Evolutionary conservation across 2,888 invertebrate species (phyloP).

Genomic region (Orthosia gracilis): DNA sequence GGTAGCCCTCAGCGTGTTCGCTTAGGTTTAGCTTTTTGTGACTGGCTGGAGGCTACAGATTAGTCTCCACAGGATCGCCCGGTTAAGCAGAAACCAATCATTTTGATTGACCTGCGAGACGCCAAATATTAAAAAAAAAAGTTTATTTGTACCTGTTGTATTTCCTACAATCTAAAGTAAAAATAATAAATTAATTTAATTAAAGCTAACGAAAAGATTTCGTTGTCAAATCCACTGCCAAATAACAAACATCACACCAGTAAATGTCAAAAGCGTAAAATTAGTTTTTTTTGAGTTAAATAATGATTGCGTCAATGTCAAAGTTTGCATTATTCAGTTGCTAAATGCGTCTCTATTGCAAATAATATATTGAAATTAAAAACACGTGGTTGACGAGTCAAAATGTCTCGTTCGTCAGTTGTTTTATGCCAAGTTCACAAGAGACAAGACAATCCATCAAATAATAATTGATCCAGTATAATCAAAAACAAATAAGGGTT

Average conservation of each 20-base stretch:
- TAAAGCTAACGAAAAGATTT: conserved; percentile 8
- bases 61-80: too few relatives aligned
- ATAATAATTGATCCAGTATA: background rate
- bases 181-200: background rate
- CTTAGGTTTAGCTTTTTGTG: too few relatives aligned
- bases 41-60: too few relatives aligned
- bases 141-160: background rate
- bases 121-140: too few relatives aligned
- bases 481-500: background rate
- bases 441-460: background rate
- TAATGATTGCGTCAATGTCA: conserved; percentile 43
- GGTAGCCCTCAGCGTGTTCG: too few relatives aligned
- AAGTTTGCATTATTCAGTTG: conserved; percentile 38
- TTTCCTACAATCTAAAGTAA: background rate
- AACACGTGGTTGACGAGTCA: background rate
- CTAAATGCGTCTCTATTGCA: conserved; percentile 18
- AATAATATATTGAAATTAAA: conserved; percentile 6
- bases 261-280: conserved; percentile 54
- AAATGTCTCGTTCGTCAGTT: background rate
- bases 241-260: conserved; percentile 11
- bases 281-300: conserved; percentile 19
- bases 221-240: conserved; percentile 10
- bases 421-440: background rate
- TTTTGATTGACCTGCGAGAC: too few relatives aligned
- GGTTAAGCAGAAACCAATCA: too few relatives aligned